These are phyloP conservation scores for Atherinosoma microstoma DNA, from an alignment of 2,797 vertebrate species.

Conservation along the genomic window DNA sequence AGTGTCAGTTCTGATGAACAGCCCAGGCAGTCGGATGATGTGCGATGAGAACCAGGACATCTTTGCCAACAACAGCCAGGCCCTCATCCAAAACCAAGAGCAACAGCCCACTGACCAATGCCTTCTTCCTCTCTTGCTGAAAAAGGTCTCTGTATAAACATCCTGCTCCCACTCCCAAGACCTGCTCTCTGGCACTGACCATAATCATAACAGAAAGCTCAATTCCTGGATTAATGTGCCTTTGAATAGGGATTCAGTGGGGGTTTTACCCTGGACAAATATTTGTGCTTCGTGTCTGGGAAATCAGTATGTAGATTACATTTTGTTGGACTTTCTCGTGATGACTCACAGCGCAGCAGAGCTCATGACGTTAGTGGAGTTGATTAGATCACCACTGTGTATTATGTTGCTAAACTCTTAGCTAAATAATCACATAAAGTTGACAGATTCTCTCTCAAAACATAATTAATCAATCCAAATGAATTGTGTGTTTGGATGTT, in stretches of 20 bases:
- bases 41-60: conserved; percentile 57
- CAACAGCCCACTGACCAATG: conserved; percentile 78
- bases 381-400: conserved; percentile 15
- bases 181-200: conserved; percentile 54
- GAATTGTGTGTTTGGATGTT: neutral
- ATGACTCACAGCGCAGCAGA: conserved; percentile 41
- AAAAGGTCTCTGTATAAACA: conserved; percentile 90
- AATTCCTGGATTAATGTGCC: conserved; percentile 75
- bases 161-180: conserved; percentile 66
- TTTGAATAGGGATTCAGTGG: conserved; percentile 66
- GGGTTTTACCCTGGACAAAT: conserved; percentile 69
- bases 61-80: conserved; percentile 55
- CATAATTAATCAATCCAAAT: neutral
- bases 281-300: conserved; percentile 78
- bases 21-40: conserved; percentile 50
- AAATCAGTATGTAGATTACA: conserved; percentile 67
- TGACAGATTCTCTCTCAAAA: conserved; percentile 1
- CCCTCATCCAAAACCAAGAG: conserved; percentile 68
- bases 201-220: conserved; percentile 69
- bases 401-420: conserved; percentile 12
- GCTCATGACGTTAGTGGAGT: conserved; percentile 29
- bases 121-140: conserved; percentile 91
- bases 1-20: conserved; percentile 88
- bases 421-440: conserved; percentile 13
- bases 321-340: conserved; percentile 56